Percentiles rank a stretch among this genome's conserved stretches.
phyloP scores from a whole-genome alignment of 2,113 vertebrate species.

The Rafetus swinhoei region DNA sequence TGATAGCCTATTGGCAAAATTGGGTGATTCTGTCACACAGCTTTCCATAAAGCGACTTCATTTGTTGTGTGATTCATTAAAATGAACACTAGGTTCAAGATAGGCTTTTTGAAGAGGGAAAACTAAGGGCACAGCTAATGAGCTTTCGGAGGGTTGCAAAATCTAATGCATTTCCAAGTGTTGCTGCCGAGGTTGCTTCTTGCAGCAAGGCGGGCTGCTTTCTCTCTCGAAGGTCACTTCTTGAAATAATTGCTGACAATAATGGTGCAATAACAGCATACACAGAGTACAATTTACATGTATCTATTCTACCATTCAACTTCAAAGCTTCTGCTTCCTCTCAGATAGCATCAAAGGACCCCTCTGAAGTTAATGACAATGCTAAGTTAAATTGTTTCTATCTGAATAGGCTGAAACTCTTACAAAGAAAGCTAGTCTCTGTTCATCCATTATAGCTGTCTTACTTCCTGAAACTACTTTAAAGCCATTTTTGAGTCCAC shows the following conservation, averaged over 20 bases:
- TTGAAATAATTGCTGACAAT: conserved; percentile 9
- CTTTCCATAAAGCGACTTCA: background rate
- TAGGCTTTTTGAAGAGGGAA: background rate
- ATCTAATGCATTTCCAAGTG: background rate
- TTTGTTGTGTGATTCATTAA: background rate
- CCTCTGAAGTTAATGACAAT: conserved; percentile 36
- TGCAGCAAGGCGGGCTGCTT: background rate
- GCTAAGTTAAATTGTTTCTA: background rate
- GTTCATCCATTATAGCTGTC: background rate
- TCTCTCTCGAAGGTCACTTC: background rate
- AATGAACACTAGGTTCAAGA: background rate
- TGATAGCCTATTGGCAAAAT: background rate
- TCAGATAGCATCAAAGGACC: conserved; percentile 28
- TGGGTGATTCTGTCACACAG: background rate
- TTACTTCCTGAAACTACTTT: background rate
- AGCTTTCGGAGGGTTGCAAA: background rate
- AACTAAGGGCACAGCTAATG: background rate
- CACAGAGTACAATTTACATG: background rate
- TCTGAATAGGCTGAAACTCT: background rate
- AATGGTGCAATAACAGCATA: background rate
- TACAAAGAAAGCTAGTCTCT: background rate
- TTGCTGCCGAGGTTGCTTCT: background rate
- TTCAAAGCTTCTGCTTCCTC: conserved; percentile 20
- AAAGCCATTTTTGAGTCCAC: background rate
- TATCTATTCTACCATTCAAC: background rate